Percentiles rank a stretch among this genome's conserved stretches.
phyloP scores from a whole-genome alignment of 2,888 invertebrate species.

The Melinaea marsaeus region DNA sequence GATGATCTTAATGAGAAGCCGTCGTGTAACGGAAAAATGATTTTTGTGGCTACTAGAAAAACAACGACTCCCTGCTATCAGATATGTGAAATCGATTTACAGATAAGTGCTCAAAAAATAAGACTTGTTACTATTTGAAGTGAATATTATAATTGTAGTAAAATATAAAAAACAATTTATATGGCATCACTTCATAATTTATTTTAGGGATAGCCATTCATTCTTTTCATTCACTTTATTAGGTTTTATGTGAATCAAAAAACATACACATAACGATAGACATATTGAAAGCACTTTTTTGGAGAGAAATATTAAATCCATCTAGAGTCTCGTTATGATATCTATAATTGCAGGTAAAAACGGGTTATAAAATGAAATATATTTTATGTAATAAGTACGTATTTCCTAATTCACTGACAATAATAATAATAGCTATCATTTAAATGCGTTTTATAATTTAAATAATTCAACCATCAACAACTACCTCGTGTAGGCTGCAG shows the following conservation, averaged over 20 bases:
- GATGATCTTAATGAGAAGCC: slow-evolving; percentile 60
- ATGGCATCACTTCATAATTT: neutral
- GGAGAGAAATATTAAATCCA: too few species aligned
- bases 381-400: too few species aligned
- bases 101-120: slow-evolving; percentile 50
- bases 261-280: too few species aligned
- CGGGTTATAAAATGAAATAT: too few species aligned
- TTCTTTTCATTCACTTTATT: too few species aligned
- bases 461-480: slow-evolving; percentile 1
- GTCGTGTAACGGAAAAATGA: slow-evolving; percentile 53
- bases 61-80: slow-evolving; percentile 67
- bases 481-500: slow-evolving; percentile 21
- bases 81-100: slow-evolving; percentile 63
- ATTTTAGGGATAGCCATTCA: too few species aligned
- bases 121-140: slow-evolving; percentile 33
- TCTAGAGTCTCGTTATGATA: too few species aligned
- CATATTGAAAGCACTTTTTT: too few species aligned
- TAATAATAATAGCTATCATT: neutral
- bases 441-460: neutral
- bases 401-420: too few species aligned
- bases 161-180: neutral
- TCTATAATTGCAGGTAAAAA: too few species aligned
- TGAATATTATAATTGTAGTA: neutral
- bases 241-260: too few species aligned
- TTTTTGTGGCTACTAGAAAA: slow-evolving; percentile 65